These are phyloP conservation scores for Prosapia bicincta DNA, from an alignment of 2,888 invertebrate species.

Conservation along the genomic window DNA sequence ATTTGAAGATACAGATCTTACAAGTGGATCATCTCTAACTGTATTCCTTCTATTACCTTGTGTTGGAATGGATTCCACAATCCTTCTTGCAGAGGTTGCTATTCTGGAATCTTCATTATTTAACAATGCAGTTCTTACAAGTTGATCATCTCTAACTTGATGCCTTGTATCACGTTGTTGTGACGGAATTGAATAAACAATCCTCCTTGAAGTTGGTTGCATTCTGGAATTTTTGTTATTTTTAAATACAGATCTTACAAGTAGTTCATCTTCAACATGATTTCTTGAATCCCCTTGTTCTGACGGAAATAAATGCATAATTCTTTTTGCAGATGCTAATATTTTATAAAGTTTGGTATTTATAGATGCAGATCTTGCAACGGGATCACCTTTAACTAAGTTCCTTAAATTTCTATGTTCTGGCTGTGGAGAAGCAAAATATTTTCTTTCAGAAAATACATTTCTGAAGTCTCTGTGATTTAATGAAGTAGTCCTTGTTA, in stretches of 20 bases:
- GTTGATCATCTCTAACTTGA: background rate
- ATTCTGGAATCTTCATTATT: background rate
- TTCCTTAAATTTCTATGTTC: constrained; percentile 8
- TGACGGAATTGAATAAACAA: too few species aligned
- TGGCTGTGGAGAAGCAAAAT: background rate
- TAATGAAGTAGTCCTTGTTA: background rate
- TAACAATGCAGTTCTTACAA: background rate
- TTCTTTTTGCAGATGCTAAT: background rate
- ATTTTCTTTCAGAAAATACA: background rate
- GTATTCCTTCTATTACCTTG: background rate
- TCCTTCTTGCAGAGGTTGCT: background rate
- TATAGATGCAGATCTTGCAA: background rate
- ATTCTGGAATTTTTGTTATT: background rate
- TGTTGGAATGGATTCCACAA: background rate
- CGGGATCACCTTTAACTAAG: too few species aligned
- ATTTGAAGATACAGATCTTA: background rate
- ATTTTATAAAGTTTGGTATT: background rate
- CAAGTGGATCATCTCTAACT: background rate
- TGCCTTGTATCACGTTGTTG: background rate
- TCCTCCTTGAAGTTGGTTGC: background rate
- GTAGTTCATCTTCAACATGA: background rate
- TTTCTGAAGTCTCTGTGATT: constrained; percentile 5
- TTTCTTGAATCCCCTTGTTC: background rate
- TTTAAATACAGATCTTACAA: background rate
- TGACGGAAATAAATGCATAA: background rate